Conservation (phyloP, 2,888 invertebrate genomes). For the Arrhopalites spinosus region DNA sequence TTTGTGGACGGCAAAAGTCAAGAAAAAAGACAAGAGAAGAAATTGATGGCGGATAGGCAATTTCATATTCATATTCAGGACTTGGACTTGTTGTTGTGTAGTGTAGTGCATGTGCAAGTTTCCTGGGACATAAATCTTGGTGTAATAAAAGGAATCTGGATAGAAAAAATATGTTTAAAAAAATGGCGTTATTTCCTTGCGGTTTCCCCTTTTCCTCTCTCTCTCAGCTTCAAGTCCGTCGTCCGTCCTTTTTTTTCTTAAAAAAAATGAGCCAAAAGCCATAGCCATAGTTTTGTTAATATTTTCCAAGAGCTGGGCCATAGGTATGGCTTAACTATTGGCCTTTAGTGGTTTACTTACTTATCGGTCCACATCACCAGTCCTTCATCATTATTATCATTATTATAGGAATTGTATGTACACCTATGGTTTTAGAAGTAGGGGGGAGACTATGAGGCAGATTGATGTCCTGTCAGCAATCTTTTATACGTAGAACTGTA, state of each 20-base stretch:
- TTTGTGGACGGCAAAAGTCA: background rate
- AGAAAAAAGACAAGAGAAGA: background rate
- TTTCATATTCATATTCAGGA: background rate
- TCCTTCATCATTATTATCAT: slow-evolving; percentile 5
- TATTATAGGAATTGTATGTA: background rate
- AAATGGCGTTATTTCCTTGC: slow-evolving; percentile 30
- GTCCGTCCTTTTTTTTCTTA: background rate
- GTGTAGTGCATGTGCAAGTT: background rate
- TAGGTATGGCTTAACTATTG: background rate
- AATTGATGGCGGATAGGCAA: background rate
- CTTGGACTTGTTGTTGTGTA: too few species aligned
- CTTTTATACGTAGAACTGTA: slow-evolving; percentile 25
- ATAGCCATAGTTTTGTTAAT: too few species aligned
- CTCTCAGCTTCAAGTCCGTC: background rate
- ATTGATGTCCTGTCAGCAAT: slow-evolving; percentile 36
- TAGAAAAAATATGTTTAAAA: background rate
- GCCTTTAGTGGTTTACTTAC: slow-evolving; percentile 11
- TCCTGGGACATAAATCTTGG: slow-evolving; percentile 25
- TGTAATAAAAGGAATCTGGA: slow-evolving; percentile 29
- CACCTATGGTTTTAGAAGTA: background rate
- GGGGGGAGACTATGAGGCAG: slow-evolving; percentile 13
- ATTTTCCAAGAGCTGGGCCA: too few species aligned
- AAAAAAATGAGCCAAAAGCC: too few species aligned
- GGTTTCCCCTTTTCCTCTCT: slow-evolving; percentile 21
- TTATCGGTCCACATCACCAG: slow-evolving; percentile 23